phyloP scores from a whole-genome alignment of 1,140 invertebrate genomes.

The Pemphigus obesinymphae region DNA sequence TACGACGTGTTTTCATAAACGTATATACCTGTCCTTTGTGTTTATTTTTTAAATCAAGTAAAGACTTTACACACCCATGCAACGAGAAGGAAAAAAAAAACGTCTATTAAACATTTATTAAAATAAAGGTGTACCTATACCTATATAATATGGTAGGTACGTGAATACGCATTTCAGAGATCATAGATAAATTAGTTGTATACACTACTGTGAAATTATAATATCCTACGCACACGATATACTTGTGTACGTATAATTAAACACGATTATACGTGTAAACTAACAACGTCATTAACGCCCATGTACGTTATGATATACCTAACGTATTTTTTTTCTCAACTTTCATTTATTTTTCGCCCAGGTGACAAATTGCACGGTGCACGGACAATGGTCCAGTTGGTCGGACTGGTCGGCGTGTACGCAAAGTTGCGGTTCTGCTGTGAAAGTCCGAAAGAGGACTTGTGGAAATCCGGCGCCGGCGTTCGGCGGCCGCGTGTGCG shows the following conservation, averaged over 20 bases:
- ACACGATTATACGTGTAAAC: not conserved
- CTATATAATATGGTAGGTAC: not conserved
- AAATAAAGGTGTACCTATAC: not conserved
- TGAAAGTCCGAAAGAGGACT: constrained; percentile 70
- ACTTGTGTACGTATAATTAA: not conserved
- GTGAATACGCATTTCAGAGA: not conserved
- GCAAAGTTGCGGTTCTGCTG: constrained; percentile 68
- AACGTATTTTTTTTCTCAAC: too few species aligned
- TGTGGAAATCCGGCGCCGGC: constrained; percentile 78
- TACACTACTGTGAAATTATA: not conserved
- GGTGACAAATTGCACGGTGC: constrained; percentile 73
- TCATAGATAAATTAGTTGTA: constrained; percentile 9
- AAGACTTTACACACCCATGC: not conserved
- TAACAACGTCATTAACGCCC: not conserved
- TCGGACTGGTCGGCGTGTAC: constrained; percentile 82
- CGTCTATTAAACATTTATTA: not conserved
- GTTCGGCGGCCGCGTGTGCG: constrained; percentile 76
- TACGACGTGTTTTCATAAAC: not conserved
- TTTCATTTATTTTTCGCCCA: not conserved
- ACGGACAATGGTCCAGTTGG: constrained; percentile 85
- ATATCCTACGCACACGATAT: not conserved
- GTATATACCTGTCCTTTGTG: not conserved
- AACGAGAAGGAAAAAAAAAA: not conserved
- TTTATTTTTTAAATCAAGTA: not conserved
- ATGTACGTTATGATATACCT: too few species aligned